Base-by-base conservation (phyloP, 1,140 invertebrate genomes). In the Drosophila novamexicana region DNA sequence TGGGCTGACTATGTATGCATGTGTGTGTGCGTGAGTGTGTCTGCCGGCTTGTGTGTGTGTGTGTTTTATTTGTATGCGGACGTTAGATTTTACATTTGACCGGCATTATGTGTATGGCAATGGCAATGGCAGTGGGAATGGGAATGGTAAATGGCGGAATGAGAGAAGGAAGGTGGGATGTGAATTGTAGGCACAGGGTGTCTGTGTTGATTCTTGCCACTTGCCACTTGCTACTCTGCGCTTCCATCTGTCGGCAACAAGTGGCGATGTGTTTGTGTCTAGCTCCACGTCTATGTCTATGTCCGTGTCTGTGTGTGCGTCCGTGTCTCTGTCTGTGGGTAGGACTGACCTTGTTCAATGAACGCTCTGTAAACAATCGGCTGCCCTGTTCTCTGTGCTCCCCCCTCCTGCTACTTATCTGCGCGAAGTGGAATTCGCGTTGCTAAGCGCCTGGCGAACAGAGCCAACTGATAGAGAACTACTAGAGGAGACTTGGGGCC, bases 41-140 rank as follows among this genome's bases (percentile, higher is more conserved):
- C 16, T 70, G 40, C 49, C 12, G 40, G 32, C 34, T 49, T 66
- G 39, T 34, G 18, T 56, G 65, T 44, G 52, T 58, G 39, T 32
- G 49, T 62, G 47, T 4, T 71, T 7, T 53, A 34, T 74, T 36
- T 74, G 71, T 56, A 64, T 71, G 68, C 44, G 84, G 71, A 70
- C 68, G 79, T 83, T 88, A 88, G 83, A 88, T 88, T 88, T 89
- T 88, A 89, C 84, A 89, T 88, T 83, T 89, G 83, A 71, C 81
- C 81, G 78, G 80, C 76, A 83, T 68, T 78, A 59, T 69, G 53
- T 74, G 71, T 49, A 53, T 52, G 50, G 50, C 54, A 68, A 34
- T 65, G 62, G 53, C 34, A 64, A 50, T 39, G 52, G 14, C n/a
- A 49, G 22, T 29, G 2, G 9, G 22, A 67, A 47, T 16, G 8